Percentiles rank a stretch among this genome's conserved stretches.
Evolutionary conservation across 1,140 invertebrate species (phyloP).

Genomic region (Solen grandis): DNA sequence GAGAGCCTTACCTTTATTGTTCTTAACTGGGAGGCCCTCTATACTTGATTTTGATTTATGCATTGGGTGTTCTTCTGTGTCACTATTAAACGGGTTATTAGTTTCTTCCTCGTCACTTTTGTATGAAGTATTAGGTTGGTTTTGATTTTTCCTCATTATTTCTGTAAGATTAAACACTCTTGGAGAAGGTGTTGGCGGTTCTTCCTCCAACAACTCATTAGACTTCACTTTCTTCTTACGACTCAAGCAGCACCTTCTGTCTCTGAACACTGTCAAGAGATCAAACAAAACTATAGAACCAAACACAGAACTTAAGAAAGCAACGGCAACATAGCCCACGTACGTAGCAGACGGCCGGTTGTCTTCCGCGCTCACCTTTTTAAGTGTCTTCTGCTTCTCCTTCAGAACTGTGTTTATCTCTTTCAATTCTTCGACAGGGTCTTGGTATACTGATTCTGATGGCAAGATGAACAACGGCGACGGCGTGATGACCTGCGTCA

Average conservation of each 20-base stretch:
- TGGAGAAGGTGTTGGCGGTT: not conserved
- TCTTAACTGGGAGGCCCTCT: not conserved
- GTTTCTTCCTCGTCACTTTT: not conserved
- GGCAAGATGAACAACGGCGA: not conserved
- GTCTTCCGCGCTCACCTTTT: conserved; percentile 32
- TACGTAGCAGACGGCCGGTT: conserved; percentile 44
- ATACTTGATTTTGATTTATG: not conserved
- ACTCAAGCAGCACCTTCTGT: not conserved
- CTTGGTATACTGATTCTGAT: not conserved
- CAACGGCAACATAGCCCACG: conserved; percentile 40
- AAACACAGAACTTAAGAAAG: conserved; percentile 13
- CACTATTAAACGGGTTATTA: not conserved
- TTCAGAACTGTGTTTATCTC: conserved; percentile 16
- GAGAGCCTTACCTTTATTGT: not conserved
- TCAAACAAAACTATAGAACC: conserved; percentile 44
- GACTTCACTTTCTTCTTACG: not conserved
- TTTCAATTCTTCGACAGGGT: conserved; percentile 32
- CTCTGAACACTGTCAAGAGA: conserved; percentile 15
- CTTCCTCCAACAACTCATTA: not conserved
- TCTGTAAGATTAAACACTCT: not conserved
- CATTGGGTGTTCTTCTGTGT: too few species aligned
- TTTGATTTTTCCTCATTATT: not conserved
- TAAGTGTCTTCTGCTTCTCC: conserved; percentile 32
- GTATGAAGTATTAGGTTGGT: not conserved
- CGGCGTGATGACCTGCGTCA: conserved; percentile 5